Conservation (phyloP, 2,797 vertebrate species). For the Eulemur rubriventer region DNA sequence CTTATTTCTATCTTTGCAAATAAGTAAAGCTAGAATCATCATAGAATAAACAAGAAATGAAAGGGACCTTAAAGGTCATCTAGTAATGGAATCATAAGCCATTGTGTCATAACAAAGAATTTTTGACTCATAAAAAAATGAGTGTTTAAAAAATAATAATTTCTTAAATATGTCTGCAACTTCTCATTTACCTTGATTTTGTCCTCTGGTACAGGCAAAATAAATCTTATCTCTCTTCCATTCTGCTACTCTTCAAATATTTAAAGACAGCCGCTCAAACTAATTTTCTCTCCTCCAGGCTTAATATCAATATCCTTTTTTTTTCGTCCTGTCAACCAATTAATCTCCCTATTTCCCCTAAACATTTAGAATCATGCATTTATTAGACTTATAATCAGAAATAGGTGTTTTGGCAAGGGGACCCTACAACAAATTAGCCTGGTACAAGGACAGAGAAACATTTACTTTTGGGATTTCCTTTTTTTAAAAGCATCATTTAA, state of each 20-base stretch:
- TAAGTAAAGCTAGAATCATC: background rate
- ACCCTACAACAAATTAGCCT: background rate
- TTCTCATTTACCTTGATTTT: background rate
- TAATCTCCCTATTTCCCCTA: background rate
- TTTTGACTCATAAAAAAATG: background rate
- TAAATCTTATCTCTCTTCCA: background rate
- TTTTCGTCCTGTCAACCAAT: background rate
- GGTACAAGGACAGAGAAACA: background rate
- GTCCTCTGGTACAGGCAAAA: background rate
- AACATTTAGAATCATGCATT: background rate
- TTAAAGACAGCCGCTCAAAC: background rate
- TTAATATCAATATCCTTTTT: background rate
- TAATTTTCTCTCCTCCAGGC: background rate
- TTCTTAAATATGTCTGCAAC: background rate
- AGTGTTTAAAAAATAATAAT: background rate
- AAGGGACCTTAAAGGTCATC: background rate
- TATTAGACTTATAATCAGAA: background rate
- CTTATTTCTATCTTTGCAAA: slow-evolving; percentile 23
- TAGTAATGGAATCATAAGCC: background rate
- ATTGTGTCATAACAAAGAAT: background rate
- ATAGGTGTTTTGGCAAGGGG: background rate
- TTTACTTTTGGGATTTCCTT: background rate
- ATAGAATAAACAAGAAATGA: background rate
- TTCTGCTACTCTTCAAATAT: background rate
- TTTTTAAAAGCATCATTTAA: background rate